A percentile compares a stretch with the other conserved stretches of the same genome.
phyloP scores from a whole-genome alignment of 2,888 invertebrate species.

The Notocelia uddmanniana region DNA sequence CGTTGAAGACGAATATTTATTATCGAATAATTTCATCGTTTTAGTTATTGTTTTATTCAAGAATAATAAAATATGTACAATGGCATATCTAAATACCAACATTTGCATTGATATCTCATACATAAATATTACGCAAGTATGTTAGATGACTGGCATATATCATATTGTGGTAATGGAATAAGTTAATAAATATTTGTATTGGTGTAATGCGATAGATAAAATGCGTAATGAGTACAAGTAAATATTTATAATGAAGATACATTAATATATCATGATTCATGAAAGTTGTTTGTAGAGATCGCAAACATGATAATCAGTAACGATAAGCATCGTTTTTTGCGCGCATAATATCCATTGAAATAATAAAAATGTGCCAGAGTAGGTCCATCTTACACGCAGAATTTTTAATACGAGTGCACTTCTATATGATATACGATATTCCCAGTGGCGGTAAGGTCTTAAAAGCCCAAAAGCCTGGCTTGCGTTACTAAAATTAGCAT shows the following conservation, averaged over 20 bases:
- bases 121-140: conserved; percentile 15
- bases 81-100: background rate
- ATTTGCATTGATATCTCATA: background rate
- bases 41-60: background rate
- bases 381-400: no score
- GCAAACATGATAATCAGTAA: background rate
- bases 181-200: conserved; percentile 16
- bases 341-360: no score
- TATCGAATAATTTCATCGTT: no score
- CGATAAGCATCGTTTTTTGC: no score
- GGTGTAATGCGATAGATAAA: background rate
- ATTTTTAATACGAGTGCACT: no score
- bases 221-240: background rate
- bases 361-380: no score
- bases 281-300: background rate
- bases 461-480: no score
- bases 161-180: background rate
- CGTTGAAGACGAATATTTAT: no score
- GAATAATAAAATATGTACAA: background rate
- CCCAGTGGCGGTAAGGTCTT: no score
- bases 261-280: no score
- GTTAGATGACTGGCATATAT: background rate
- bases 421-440: no score
- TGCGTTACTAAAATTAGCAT: no score
- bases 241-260: background rate